These are phyloP conservation scores for Pristionchus arcanus DNA, from an alignment of 2,888 invertebrate genomes.

Conservation along the genomic window DNA sequence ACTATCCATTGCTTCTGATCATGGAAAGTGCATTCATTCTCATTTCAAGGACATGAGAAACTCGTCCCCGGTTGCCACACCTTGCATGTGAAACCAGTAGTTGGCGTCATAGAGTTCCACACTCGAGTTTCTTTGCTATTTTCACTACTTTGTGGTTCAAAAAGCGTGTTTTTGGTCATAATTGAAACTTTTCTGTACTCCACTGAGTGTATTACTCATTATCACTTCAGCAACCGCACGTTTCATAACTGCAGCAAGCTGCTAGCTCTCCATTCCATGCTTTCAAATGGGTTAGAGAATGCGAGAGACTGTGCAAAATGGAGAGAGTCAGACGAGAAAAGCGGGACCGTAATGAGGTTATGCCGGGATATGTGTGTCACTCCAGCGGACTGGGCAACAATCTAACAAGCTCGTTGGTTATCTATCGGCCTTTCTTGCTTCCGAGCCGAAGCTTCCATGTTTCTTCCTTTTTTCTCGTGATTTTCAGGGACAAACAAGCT, in stretches of 20 bases:
- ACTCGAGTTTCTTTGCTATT: neutral
- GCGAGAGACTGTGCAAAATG: neutral
- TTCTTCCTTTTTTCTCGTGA: neutral
- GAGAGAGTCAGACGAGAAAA: neutral
- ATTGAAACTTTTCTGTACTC: neutral
- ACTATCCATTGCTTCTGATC: neutral
- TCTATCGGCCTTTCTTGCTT: neutral
- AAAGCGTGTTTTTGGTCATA: neutral
- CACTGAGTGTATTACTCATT: neutral
- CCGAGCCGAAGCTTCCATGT: neutral
- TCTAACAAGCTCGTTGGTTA: neutral
- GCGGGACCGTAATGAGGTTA: conserved; percentile 17
- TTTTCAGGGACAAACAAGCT: neutral
- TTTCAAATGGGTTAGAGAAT: neutral
- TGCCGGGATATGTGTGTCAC: conserved; percentile 21
- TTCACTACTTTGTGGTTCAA: too few species aligned
- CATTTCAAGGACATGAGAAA: neutral
- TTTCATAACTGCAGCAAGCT: neutral
- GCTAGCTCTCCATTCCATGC: neutral
- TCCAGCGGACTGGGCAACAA: neutral
- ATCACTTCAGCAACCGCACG: neutral
- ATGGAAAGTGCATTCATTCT: neutral
- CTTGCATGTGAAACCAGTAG: neutral
- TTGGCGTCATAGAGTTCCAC: neutral
- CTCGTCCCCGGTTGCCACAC: neutral